A percentile compares a stretch with the other conserved stretches of the same genome.
These are phyloP conservation scores for Catonia carolina DNA, from an alignment of 2,888 invertebrate genomes.

Conservation along the genomic window DNA sequence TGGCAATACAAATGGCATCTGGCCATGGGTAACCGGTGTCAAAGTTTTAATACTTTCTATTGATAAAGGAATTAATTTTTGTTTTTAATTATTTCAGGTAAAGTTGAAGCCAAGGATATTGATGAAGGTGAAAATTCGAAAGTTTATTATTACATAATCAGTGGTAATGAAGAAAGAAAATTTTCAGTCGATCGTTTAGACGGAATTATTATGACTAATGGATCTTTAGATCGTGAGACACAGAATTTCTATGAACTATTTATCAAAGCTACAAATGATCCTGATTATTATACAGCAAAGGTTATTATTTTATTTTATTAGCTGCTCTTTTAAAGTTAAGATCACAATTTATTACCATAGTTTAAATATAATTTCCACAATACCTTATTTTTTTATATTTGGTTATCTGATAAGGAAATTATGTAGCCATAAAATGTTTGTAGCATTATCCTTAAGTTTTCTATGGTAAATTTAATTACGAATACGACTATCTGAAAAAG, in stretches of 20 bases:
- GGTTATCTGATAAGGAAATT: too few relatives aligned
- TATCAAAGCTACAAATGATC: constrained; percentile 77
- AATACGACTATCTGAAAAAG: too few relatives aligned
- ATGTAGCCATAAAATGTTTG: too few relatives aligned
- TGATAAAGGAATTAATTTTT: too few relatives aligned
- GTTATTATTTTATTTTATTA: constrained; percentile 27
- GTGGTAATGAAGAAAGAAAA: constrained; percentile 66
- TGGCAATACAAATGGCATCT: too few relatives aligned
- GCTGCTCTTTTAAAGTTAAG: background rate
- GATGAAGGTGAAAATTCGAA: constrained; percentile 75
- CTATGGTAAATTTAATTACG: too few relatives aligned
- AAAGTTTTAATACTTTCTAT: too few relatives aligned
- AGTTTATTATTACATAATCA: constrained; percentile 75
- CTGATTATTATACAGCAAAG: constrained; percentile 57
- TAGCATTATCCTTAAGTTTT: too few relatives aligned
- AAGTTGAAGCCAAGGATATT: constrained; percentile 64
- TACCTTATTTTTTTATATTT: too few relatives aligned
- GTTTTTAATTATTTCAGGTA: too few relatives aligned
- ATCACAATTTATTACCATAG: background rate
- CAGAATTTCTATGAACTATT: constrained; percentile 66
- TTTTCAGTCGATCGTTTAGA: constrained; percentile 74
- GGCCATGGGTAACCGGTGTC: too few relatives aligned
- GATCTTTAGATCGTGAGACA: constrained; percentile 74
- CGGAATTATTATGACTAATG: constrained; percentile 72
- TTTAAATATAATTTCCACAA: background rate